phyloP scores from a whole-genome alignment of 1,140 invertebrate species.

The Drosophila pseudoananassae region DNA sequence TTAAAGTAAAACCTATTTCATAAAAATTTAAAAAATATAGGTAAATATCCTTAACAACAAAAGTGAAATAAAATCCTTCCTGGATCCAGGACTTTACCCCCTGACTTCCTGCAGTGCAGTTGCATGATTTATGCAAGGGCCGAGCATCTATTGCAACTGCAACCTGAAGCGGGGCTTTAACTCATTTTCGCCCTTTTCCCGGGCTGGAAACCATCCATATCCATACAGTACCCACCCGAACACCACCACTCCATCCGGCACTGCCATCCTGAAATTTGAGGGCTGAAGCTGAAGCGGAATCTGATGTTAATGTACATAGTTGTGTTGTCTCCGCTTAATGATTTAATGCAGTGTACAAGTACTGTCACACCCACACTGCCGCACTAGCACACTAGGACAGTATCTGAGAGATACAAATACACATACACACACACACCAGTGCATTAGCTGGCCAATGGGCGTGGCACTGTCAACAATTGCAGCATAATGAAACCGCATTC shows the following conservation, averaged over 20 bases:
- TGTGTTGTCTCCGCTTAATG: slow-evolving; percentile 61
- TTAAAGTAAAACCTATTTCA: neutral
- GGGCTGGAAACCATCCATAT: slow-evolving; percentile 12
- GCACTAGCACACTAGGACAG: slow-evolving; percentile 7
- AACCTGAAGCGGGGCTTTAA: slow-evolving; percentile 30
- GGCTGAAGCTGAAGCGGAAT: neutral
- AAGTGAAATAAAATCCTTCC: no score
- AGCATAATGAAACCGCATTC: slow-evolving; percentile 64
- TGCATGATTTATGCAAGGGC: slow-evolving; percentile 61
- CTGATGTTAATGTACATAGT: slow-evolving; percentile 2
- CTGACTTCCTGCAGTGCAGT: slow-evolving; percentile 14
- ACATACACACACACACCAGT: neutral
- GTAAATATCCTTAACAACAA: no score
- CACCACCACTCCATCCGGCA: neutral
- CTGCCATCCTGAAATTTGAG: neutral
- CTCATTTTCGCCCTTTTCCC: slow-evolving; percentile 25
- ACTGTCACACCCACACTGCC: neutral
- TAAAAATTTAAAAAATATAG: neutral
- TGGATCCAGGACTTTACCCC: no score
- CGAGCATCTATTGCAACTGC: slow-evolving; percentile 39
- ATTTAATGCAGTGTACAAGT: slow-evolving; percentile 67
- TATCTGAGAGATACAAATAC: slow-evolving; percentile 8
- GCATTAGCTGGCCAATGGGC: slow-evolving; percentile 37
- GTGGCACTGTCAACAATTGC: slow-evolving; percentile 62
- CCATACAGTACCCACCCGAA: neutral